Evolutionary conservation across 2,113 vertebrate species (phyloP).

Genomic region (Oostethus manadensis): DNA sequence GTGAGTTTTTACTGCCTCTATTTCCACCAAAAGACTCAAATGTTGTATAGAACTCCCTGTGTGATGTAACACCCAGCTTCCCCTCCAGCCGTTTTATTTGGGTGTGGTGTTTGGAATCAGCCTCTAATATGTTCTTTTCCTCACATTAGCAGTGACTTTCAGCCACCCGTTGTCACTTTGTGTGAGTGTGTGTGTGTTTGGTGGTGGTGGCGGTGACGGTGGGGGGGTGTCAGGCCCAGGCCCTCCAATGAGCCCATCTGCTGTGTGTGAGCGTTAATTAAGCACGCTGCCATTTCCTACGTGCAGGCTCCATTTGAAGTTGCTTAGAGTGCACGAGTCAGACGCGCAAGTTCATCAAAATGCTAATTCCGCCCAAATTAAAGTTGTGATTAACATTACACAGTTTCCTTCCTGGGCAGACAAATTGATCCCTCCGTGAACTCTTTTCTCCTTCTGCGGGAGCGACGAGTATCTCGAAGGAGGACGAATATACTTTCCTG

Average conservation of each 20-base stretch:
- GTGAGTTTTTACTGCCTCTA: slow-evolving; percentile 45
- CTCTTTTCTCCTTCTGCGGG: slow-evolving; percentile 42
- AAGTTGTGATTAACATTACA: slow-evolving; percentile 99
- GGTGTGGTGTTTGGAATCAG: slow-evolving; percentile 23
- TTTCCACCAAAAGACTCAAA: slow-evolving; percentile 52
- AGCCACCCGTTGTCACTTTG: slow-evolving; percentile 35
- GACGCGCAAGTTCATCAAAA: slow-evolving; percentile 97
- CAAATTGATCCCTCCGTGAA: slow-evolving; percentile 88
- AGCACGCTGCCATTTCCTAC: slow-evolving; percentile 93
- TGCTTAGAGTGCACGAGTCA: slow-evolving; percentile 88
- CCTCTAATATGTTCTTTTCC: slow-evolving; percentile 30
- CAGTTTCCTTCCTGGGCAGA: slow-evolving; percentile 86
- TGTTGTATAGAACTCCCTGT: slow-evolving; percentile 43
- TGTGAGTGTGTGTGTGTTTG: slow-evolving; percentile 24
- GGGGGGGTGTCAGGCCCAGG: too few species aligned
- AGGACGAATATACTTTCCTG: slow-evolving; percentile 38
- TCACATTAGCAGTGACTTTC: slow-evolving; percentile 44
- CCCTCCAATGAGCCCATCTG: slow-evolving; percentile 91
- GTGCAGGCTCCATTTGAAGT: slow-evolving; percentile 86
- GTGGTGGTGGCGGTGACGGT: too few species aligned
- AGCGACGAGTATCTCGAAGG: slow-evolving; percentile 40
- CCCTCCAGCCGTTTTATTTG: slow-evolving; percentile 41
- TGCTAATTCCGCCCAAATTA: slow-evolving; percentile 98
- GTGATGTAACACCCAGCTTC: slow-evolving; percentile 36
- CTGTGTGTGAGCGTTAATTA: slow-evolving; percentile 93